Base-by-base conservation (phyloP, 2,113 vertebrate genomes). In the Coreoperca whiteheadi region DNA sequence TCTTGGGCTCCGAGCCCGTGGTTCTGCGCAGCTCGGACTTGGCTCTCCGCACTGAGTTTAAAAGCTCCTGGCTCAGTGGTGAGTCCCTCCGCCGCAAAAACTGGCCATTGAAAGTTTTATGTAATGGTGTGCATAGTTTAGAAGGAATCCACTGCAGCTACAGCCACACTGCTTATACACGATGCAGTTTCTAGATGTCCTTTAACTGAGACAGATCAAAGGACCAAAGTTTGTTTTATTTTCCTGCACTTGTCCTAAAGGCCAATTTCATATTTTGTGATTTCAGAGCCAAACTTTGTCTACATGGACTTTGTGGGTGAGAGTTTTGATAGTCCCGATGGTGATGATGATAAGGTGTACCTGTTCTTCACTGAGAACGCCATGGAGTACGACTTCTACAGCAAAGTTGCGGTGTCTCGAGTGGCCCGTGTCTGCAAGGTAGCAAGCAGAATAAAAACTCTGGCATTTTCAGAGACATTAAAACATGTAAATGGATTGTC, bases 291-390 rank as follows among this genome's bases (percentile, higher is more conserved):
- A 43, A 96, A 92, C 86, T 97, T 97, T 76, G 69, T 97, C 75
- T 92, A 92, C 91, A 95, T 96, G 94, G 95, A 96, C 66, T 69
- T 94, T 71, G 92, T 96, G 30, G 83, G 18, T 5, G 96, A 96
- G 86, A 96, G 95, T 48, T 63, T 93, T 28, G 76, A 88, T 15
- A 95, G 87, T 77, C 46, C 88, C 1, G 73, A 90, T 7, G 94
- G 95, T 0, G 94, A 96, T 16, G 94, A 96, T 59, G 96, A 96
- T 64, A 96, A 96, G 84, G 89, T 97, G 51, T 96, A 96, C 87
- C 84, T 96, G 71, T 96, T 97, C 94, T 96, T 97, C 92, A 96
- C 95, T 3, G 96, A 97, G 91, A 95, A 92, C 6, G 95, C 96
- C 25, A 88, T 95, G 87, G 96, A 96, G 85, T 96, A 96, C 57